Base-by-base conservation (phyloP, 2,113 vertebrate species). In the Excalfactoria chinensis region DNA sequence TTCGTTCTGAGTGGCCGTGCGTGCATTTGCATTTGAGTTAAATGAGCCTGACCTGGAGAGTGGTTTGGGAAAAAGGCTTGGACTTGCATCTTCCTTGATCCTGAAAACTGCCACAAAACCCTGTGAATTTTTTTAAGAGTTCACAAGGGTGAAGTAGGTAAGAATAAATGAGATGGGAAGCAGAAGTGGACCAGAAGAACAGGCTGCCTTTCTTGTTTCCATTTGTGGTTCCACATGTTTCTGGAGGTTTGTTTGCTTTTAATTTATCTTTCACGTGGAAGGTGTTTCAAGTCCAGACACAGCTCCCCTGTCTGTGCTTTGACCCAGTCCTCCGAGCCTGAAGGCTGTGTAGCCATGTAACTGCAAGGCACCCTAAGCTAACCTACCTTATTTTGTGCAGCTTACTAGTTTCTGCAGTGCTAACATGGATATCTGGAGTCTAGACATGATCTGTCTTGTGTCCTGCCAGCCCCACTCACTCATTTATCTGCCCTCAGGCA, bases 161-260 rank as follows among this genome's bases (percentile, higher is more conserved):
- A 85, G 60, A 73, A 19, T 48, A 67, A 78, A 34, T 28, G 56
- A 91, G 87, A 92, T 88, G 84, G 91, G 95, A 96, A 94, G 82
- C 79, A 70, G 56, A 84, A 92, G 74, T 60, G 87, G 92, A 96
- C 95, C 69, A 77, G 92, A 93, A 96, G 82, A 96, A 96, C 89
- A 93, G 89, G 82, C 87, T 92, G 74, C 55, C 23, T 60, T 92
- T 90, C 93, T 93, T 84, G 40, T 85, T 95, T 85, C 82, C 68
- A 73, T 82, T 68, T 87, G 78, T 70, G 91, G 78, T 85, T 92
- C 87, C 35, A 32, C 81, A 70, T 1, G 62, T 96, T 95, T 94
- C 77, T 94, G 86, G 80, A 90, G 59, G 41, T 80, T 87, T 84
- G 93, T 87, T 84, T 89, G 78, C 72, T 79, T 94, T 91, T 91